Evolutionary conservation across 1,140 invertebrate species (phyloP).

Genomic region (Drosophila lacteicornis): DNA sequence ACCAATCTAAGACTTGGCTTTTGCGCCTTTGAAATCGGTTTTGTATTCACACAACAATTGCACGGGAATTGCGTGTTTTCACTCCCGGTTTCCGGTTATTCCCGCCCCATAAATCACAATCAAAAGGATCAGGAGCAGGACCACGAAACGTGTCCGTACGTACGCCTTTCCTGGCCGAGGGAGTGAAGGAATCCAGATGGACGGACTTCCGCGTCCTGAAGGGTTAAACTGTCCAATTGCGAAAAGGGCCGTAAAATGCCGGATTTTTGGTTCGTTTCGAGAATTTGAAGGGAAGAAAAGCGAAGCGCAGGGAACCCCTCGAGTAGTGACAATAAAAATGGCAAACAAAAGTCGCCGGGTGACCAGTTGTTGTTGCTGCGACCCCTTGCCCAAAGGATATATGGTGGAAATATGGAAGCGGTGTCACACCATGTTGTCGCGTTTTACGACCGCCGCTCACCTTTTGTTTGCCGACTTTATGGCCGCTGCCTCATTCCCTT

Average conservation of each 20-base stretch:
- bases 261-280: slow-evolving; percentile 54
- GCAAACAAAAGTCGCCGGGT: slow-evolving; percentile 72
- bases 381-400: slow-evolving; percentile 50
- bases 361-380: slow-evolving; percentile 34
- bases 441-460: slow-evolving; percentile 74
- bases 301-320: slow-evolving; percentile 59
- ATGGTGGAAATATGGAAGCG: slow-evolving; percentile 74
- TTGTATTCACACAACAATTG: slow-evolving; percentile 23
- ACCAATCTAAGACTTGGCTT: slow-evolving; percentile 3
- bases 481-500: slow-evolving; percentile 43
- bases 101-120: slow-evolving; percentile 73
- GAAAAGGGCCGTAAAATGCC: slow-evolving; percentile 68
- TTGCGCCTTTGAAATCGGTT: neutral
- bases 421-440: slow-evolving; percentile 81
- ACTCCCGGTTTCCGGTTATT: slow-evolving; percentile 65
- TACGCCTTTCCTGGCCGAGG: slow-evolving; percentile 31
- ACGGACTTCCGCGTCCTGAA: slow-evolving; percentile 60
- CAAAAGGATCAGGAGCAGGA: slow-evolving; percentile 38
- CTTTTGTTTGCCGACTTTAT: slow-evolving; percentile 77
- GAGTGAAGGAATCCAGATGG: slow-evolving; percentile 58
- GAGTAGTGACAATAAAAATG: slow-evolving; percentile 74
- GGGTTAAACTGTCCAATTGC: slow-evolving; percentile 81
- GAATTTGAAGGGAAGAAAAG: slow-evolving; percentile 29
- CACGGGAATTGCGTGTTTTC: slow-evolving; percentile 24
- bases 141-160: slow-evolving; percentile 54